phyloP scores from a whole-genome alignment of 2,113 vertebrate species.

The Centropus bengalensis region DNA sequence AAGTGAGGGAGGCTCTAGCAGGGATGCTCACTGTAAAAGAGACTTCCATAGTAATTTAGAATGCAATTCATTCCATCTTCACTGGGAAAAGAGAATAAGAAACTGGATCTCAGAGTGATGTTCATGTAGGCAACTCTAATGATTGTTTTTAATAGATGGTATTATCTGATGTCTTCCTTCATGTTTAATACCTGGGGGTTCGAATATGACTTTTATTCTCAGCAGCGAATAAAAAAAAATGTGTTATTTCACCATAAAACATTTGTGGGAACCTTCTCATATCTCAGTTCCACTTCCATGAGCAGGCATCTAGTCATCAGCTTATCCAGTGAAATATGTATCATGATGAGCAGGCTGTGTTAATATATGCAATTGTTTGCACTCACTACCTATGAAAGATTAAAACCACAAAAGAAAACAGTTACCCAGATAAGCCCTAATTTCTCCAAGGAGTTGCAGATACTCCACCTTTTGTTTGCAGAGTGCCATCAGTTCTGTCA shows the following conservation, averaged over 20 bases:
- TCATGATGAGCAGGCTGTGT: neutral
- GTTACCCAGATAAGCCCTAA: neutral
- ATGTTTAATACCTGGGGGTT: neutral
- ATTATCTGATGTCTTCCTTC: neutral
- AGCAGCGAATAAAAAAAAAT: neutral
- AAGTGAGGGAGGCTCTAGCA: neutral
- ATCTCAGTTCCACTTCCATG: neutral
- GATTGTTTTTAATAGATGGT: neutral
- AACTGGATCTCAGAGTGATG: neutral
- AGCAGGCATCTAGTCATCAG: neutral
- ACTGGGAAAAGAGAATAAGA: neutral
- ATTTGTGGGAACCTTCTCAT: neutral
- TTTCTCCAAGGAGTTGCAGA: neutral
- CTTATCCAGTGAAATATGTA: neutral
- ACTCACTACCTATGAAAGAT: neutral
- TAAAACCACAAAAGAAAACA: neutral
- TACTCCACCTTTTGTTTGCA: neutral
- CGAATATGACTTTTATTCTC: neutral
- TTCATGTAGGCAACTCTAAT: neutral
- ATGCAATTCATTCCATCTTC: conserved; percentile 1
- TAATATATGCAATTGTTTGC: neutral
- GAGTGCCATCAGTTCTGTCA: neutral
- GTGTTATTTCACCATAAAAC: neutral
- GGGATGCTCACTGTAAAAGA: neutral
- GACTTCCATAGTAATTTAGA: neutral